Conservation (phyloP, 2,797 vertebrate genomes). For the Enteromius anoplus region DNA sequence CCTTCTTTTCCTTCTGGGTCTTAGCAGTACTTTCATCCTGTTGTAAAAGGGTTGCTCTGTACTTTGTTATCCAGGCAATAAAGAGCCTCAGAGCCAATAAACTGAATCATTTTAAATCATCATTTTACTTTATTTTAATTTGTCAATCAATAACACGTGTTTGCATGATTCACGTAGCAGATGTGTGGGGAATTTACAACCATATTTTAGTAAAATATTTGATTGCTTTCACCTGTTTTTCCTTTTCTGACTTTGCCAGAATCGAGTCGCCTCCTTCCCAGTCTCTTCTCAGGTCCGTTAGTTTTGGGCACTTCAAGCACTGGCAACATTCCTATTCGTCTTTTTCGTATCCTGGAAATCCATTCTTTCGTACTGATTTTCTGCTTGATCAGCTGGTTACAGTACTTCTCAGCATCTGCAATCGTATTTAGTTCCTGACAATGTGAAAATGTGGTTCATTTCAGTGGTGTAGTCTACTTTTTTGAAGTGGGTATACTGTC, state of each 20-base stretch:
- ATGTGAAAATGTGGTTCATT: background rate
- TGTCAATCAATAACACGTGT: constrained; percentile 24
- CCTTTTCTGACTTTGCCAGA: constrained; percentile 76
- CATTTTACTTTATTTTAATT: constrained; percentile 8
- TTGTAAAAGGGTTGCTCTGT: constrained; percentile 73
- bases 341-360: constrained; percentile 69
- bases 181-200: constrained; percentile 40
- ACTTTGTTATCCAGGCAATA: constrained; percentile 76
- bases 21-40: constrained; percentile 73
- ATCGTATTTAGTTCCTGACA: constrained; percentile 74
- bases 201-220: constrained; percentile 15
- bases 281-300: constrained; percentile 73
- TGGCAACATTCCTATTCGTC: constrained; percentile 58
- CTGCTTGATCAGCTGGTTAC: constrained; percentile 74
- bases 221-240: constrained; percentile 73
- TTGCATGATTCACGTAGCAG: constrained; percentile 2
- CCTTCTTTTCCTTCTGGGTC: constrained; percentile 77
- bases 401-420: constrained; percentile 72
- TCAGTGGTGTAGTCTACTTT: too few relatives aligned
- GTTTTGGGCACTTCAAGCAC: constrained; percentile 61
- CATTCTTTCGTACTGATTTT: constrained; percentile 75
- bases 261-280: constrained; percentile 76
- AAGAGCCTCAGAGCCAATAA: constrained; percentile 39
- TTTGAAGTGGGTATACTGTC: too few relatives aligned
- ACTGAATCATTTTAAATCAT: constrained; percentile 1